Evolutionary conservation across 1,140 invertebrate species (phyloP).

Genomic region (Aphelenchoides fujianensis): DNA sequence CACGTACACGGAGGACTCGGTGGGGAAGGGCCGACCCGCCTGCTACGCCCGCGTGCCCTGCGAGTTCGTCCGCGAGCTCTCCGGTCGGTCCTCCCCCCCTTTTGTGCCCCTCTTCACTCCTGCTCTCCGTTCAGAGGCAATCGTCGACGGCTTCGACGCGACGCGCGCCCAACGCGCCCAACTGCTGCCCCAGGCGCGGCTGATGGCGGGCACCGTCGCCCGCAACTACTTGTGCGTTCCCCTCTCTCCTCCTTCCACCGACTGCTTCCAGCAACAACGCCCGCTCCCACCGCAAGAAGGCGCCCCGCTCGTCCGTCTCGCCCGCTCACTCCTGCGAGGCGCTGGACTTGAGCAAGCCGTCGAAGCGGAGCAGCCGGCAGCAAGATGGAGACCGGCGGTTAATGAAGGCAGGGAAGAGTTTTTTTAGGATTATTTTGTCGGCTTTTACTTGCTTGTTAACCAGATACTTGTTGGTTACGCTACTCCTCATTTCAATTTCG

Average conservation of each 20-base stretch:
- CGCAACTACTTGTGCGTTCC: constrained; percentile 11
- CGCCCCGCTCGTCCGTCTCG: too few relatives aligned
- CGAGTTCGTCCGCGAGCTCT: constrained; percentile 6
- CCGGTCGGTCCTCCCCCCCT: neutral
- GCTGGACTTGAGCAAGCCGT: too few relatives aligned
- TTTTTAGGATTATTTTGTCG: too few relatives aligned
- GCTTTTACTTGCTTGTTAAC: too few relatives aligned
- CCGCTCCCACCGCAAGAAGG: constrained; percentile 6
- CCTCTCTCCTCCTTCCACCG: neutral
- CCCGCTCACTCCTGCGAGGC: too few relatives aligned
- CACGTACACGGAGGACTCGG: constrained; percentile 14
- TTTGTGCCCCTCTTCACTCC: neutral
- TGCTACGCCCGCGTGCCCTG: constrained; percentile 1
- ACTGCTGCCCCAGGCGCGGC: neutral
- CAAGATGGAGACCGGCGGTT: too few relatives aligned
- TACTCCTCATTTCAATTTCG: too few relatives aligned
- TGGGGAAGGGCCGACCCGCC: constrained; percentile 10
- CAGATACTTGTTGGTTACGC: too few relatives aligned
- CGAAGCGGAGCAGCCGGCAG: too few relatives aligned
- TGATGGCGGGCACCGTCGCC: constrained; percentile 10
- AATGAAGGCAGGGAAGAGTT: too few relatives aligned
- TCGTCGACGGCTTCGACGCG: constrained; percentile 9
- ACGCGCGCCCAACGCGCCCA: neutral
- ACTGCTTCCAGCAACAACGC: too few relatives aligned
- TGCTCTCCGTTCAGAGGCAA: constrained; percentile 2